Percentiles rank a stretch among this genome's conserved stretches.
Evolutionary conservation across 1,140 invertebrate species (phyloP).

Genomic region (Linepithema humile): DNA sequence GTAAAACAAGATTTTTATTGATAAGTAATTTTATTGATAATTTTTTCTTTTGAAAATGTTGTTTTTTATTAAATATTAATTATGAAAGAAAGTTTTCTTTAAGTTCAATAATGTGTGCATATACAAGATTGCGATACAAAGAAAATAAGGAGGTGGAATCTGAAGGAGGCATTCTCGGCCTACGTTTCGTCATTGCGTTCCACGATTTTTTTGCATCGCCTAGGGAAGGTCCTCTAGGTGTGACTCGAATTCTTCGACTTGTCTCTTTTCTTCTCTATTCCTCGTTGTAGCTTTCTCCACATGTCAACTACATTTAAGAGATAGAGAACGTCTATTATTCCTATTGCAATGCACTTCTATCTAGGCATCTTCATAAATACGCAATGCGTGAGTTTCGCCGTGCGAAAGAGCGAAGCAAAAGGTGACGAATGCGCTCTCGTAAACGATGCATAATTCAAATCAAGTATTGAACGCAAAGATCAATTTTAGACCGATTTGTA

Average conservation of each 20-base stretch:
- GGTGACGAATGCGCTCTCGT: conserved; percentile 8
- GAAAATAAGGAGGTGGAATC: neutral
- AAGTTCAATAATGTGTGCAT: neutral
- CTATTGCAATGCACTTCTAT: conserved; percentile 26
- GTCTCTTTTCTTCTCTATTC: conserved; percentile 43
- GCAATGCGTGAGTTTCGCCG: neutral
- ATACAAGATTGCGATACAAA: neutral
- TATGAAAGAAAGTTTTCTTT: neutral
- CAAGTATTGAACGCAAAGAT: neutral
- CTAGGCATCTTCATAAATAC: conserved; percentile 36
- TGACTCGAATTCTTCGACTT: conserved; percentile 70
- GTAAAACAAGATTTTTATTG: neutral
- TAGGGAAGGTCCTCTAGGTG: conserved; percentile 68
- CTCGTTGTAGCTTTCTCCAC: conserved; percentile 16
- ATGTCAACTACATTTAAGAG: conserved; percentile 10
- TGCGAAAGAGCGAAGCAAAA: conserved; percentile 25
- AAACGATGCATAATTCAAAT: neutral
- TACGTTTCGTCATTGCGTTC: conserved; percentile 48
- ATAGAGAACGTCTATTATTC: conserved; percentile 28
- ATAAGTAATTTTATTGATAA: no score
- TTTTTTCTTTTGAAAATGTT: no score
- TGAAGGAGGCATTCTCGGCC: conserved; percentile 48
- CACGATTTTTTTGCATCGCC: conserved; percentile 31
- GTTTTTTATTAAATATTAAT: neutral
- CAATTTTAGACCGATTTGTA: neutral